Base-by-base conservation (phyloP, 2,797 vertebrate genomes). In the Sebastes kiyomatsui region DNA sequence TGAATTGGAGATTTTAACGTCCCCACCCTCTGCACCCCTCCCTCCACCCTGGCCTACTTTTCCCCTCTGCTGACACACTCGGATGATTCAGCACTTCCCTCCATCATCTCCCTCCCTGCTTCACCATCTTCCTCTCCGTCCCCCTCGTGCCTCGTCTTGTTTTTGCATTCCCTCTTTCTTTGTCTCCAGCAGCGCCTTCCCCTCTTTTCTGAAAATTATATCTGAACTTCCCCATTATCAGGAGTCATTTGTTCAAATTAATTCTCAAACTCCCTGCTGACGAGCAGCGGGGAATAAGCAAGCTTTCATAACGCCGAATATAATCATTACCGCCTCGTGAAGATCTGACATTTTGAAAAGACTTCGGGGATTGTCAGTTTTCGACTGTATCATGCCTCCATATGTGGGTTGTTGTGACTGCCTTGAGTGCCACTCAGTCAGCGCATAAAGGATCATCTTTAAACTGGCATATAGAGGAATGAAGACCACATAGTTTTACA, bases 21-120 rank as follows among this genome's bases (percentile, higher is more conserved):
- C 81, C 69, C 84, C 80, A 76, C 80, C 80, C 80, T 52, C 35
- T 61, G 73, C 73, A 60, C 46, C 18, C 46, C 18, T n/a, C 82
- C 84, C 79, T 25, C 77, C 79, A 68, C 77, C 79, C 80, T 89
- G 88, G 89, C 90, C 90, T 93, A 93, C 88, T 87, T 90, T 84
- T 67, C 25, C 52, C 72, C 69, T 73, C 75, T 61, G 73, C 88
- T 87, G 85, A 89, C 84, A 88, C 79, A 86, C 87, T 85, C 62
- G 6, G 79, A 91, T 90, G 88, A 94, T 89, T 94, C 92, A 89
- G 89, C 88, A 72, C 77, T 88, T 84, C 67, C 49, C 81, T 76
- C 79, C 23, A 25, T 72, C 75, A 20, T 54, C 16, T 72, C 70
- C 67, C 77, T 69, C 62, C 33, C 64, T 3, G 16, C 79, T 79